phyloP scores from a whole-genome alignment of 2,113 vertebrate species.

The Clinocottus analis region DNA sequence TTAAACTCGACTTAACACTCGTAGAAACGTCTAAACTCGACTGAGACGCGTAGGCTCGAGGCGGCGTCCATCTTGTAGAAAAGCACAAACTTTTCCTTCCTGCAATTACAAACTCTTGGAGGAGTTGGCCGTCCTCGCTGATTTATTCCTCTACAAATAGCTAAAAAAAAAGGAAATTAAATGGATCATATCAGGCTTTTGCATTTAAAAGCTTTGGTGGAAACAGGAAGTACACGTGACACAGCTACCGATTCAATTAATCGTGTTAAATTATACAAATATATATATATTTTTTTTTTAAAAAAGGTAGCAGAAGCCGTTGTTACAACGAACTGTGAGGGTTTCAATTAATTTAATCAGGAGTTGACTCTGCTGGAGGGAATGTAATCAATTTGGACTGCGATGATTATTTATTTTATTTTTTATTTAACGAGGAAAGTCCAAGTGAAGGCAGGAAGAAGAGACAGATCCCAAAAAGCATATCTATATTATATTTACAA shows the following conservation, averaged over 20 bases:
- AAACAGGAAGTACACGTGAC: constrained; percentile 6
- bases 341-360: constrained; percentile 40
- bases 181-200: constrained; percentile 30
- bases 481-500: not conserved
- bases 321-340: not conserved
- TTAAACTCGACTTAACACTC: too few species aligned
- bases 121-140: not conserved
- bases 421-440: constrained; percentile 13
- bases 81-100: constrained; percentile 22
- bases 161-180: constrained; percentile 6
- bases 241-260: constrained; percentile 34
- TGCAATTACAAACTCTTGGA: constrained; percentile 18
- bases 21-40: too few species aligned
- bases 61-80: not conserved
- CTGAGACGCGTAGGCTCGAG: too few species aligned
- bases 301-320: constrained; percentile 2
- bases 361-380: constrained; percentile 24
- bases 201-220: not conserved
- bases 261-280: constrained; percentile 34
- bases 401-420: constrained; percentile 31
- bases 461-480: not conserved
- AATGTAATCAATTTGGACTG: constrained; percentile 15
- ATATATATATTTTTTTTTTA: too few species aligned
- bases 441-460: not conserved
- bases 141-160: constrained; percentile 4